Evolutionary conservation across 2,113 vertebrate species (phyloP).

Genomic region (Crotalus helleri): DNA sequence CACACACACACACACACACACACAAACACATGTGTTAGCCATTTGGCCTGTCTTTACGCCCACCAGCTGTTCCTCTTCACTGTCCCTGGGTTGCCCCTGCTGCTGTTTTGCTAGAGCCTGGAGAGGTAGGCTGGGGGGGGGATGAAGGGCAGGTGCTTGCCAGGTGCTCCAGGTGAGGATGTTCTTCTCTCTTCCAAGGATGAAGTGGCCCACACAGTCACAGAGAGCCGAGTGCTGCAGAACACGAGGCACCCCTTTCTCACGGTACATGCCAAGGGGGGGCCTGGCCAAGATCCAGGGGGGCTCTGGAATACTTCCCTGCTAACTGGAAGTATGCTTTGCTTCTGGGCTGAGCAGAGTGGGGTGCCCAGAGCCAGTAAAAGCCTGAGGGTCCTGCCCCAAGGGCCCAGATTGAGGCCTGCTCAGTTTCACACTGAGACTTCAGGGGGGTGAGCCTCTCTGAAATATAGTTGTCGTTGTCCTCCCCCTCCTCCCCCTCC

Average conservation of each 20-base stretch:
- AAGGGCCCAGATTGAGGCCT: neutral
- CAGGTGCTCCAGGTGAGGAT: neutral
- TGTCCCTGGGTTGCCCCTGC: neutral
- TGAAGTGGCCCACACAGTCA: slow-evolving; percentile 95
- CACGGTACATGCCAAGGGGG: slow-evolving; percentile 70
- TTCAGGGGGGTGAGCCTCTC: neutral
- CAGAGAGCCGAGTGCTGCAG: slow-evolving; percentile 93
- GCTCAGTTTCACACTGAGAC: neutral
- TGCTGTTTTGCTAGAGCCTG: neutral
- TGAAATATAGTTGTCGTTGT: neutral
- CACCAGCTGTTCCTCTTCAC: neutral
- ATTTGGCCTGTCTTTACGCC: neutral
- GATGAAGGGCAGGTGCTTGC: neutral
- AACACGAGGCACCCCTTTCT: slow-evolving; percentile 92
- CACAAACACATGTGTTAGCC: neutral
- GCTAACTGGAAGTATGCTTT: neutral
- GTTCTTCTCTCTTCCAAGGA: slow-evolving; percentile 71
- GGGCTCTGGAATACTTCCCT: neutral
- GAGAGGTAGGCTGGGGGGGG: too few species aligned
- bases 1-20: neutral
- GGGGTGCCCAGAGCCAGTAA: neutral
- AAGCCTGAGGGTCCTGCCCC: neutral
- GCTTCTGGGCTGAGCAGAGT: neutral
- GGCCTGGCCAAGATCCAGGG: neutral
- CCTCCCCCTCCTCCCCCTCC: neutral